Conservation (phyloP, 2,888 invertebrate species). For the Idaea biselata region DNA sequence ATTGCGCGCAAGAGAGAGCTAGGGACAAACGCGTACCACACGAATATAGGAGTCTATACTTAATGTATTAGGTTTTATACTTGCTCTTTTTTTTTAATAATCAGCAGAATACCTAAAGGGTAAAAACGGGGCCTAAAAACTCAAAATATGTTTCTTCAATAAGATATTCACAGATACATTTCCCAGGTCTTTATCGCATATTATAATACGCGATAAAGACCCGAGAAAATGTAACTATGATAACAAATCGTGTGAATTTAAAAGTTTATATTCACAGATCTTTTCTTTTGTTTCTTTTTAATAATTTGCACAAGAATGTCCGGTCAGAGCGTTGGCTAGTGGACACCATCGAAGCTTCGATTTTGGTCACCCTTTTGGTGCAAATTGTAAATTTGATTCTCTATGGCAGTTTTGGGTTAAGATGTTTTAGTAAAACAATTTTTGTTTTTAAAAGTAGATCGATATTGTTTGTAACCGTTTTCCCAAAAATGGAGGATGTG, state of each 20-base stretch:
- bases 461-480: not conserved
- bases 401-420: constrained; percentile 4
- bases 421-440: not conserved
- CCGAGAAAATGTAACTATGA: too few species aligned
- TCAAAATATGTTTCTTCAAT: too few species aligned
- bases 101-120: too few species aligned
- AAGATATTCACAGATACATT: too few species aligned
- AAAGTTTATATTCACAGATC: too few species aligned
- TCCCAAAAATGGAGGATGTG: too few species aligned
- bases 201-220: too few species aligned
- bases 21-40: constrained; percentile 46
- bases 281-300: constrained; percentile 15
- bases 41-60: constrained; percentile 16
- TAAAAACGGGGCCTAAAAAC: too few species aligned
- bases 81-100: constrained; percentile 19
- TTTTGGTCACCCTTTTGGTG: constrained; percentile 11
- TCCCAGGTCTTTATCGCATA: too few species aligned
- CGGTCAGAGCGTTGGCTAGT: not conserved
- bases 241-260: too few species aligned
- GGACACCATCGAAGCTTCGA: not conserved
- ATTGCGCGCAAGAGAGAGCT: constrained; percentile 60
- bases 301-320: not conserved
- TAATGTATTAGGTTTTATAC: constrained; percentile 32
- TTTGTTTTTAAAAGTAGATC: not conserved
- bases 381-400: not conserved